phyloP scores from a whole-genome alignment of 2,888 invertebrate species.

The Temnothorax rugatulus region DNA sequence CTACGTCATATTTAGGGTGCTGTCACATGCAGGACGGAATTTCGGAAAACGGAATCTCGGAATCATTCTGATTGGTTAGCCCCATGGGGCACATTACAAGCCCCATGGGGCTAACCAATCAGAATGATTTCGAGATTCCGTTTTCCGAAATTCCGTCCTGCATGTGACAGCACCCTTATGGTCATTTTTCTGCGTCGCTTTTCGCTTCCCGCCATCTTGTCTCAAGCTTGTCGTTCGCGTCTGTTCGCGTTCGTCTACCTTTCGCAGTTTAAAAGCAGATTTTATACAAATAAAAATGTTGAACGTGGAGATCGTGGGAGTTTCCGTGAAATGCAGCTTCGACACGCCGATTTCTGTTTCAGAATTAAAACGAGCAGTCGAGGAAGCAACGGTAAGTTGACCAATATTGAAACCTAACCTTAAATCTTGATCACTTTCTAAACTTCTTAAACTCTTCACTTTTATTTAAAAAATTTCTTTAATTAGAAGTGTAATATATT shows the following conservation, averaged over 20 bases:
- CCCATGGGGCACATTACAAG: no score
- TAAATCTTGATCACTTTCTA: slow-evolving; percentile 1
- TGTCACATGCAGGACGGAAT: no score
- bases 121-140: no score
- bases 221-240: background rate
- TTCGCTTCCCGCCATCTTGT: background rate
- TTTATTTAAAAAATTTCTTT: background rate
- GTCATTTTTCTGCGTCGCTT: background rate
- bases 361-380: slow-evolving; percentile 64
- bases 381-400: slow-evolving; percentile 69
- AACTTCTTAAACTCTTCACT: background rate
- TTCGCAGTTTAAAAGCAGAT: background rate
- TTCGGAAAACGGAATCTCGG: no score
- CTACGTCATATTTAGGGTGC: no score
- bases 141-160: no score
- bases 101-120: no score
- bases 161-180: no score
- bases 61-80: no score
- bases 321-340: slow-evolving; percentile 54
- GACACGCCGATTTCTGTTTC: slow-evolving; percentile 46
- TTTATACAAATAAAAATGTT: slow-evolving; percentile 69
- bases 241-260: background rate
- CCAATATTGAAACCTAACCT: slow-evolving; percentile 61
- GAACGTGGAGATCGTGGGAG: slow-evolving; percentile 69
- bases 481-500: background rate